Conservation (phyloP, 2,797 vertebrate species). For the Anguilla obscura region DNA sequence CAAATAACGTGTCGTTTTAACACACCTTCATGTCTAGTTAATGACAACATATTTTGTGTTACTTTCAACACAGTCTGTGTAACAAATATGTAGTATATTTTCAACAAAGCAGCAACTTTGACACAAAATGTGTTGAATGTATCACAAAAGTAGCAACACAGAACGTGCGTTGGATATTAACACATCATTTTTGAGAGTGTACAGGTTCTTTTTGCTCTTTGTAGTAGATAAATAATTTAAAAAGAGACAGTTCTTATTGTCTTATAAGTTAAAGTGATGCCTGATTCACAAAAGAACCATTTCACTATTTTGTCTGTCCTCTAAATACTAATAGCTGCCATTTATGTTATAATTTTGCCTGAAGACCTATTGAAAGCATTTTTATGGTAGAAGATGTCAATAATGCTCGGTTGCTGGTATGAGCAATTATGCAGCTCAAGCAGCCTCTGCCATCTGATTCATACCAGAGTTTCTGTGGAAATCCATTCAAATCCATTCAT, state of each 20-base stretch:
- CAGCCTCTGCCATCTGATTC: conserved; percentile 42
- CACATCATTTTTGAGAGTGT: not conserved
- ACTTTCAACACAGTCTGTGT: not conserved
- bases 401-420: conserved; percentile 54
- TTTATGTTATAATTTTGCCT: conserved; percentile 32
- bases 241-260: conserved; percentile 21
- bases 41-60: not conserved
- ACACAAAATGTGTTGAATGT: not conserved
- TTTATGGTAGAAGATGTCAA: conserved; percentile 52
- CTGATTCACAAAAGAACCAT: not conserved
- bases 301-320: conserved; percentile 16
- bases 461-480: conserved; percentile 31
- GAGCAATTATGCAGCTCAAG: conserved; percentile 41
- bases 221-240: not conserved
- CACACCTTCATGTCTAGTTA: no score
- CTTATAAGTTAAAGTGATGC: not conserved
- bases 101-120: not conserved
- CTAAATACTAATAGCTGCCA: not conserved
- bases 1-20: not conserved
- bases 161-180: not conserved
- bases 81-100: not conserved
- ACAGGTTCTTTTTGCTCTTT: not conserved
- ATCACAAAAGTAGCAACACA: not conserved
- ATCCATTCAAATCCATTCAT: conserved; percentile 45
- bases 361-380: conserved; percentile 38